Conservation (phyloP, 2,113 vertebrate genomes). For the Microcebus lehilahytsara region DNA sequence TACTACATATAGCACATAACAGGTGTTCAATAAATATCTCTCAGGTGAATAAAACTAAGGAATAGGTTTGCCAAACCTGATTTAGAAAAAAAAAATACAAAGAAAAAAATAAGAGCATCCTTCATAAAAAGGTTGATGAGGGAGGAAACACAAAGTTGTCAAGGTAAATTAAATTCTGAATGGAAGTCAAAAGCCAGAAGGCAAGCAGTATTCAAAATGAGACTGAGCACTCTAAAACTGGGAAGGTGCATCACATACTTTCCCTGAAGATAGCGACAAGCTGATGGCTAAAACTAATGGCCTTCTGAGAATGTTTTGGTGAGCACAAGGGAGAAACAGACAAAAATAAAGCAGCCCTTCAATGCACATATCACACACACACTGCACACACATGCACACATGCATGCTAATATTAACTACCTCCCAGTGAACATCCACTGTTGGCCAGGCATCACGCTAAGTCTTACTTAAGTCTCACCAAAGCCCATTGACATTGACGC, state of each 20-base stretch:
- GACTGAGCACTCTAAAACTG: neutral
- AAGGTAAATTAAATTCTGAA: neutral
- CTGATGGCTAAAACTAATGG: neutral
- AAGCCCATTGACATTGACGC: neutral
- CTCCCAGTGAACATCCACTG: neutral
- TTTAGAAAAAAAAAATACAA: neutral
- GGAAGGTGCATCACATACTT: neutral
- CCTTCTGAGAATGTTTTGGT: neutral
- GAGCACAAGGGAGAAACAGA: neutral
- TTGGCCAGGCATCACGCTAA: neutral
- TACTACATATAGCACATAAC: neutral
- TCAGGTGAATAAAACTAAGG: neutral
- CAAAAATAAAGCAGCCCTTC: neutral
- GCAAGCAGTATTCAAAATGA: neutral
- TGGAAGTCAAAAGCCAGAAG: neutral
- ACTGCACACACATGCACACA: neutral
- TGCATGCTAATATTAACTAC: neutral
- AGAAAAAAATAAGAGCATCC: neutral
- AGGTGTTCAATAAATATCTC: neutral
- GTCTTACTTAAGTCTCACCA: neutral
- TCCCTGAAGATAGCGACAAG: neutral
- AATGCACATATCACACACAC: neutral
- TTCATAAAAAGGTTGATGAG: neutral
- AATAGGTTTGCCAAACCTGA: neutral
- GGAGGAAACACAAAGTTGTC: neutral